Evolutionary conservation across 1,140 invertebrate genomes (phyloP), one percentile per base, ranked within the genome.

Genomic region (Campodea augens): DNA sequence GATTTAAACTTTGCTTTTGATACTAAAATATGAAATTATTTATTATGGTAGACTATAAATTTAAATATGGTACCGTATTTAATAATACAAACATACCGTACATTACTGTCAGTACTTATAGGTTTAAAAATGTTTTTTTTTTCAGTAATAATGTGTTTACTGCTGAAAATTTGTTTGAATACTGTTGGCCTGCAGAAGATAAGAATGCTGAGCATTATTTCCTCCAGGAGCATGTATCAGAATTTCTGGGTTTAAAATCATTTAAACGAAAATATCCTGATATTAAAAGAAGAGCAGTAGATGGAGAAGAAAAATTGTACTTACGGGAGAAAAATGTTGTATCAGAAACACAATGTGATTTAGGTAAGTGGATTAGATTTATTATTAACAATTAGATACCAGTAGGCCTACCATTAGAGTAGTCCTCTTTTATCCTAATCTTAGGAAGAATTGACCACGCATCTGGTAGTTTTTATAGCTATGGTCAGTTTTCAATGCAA

Each of bases 261-360:
- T 96, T 97, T 59, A 93, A 93, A 61, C 70, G 90, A 50, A 88
- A 90, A 60, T 95, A 96, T 66, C 89, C 90, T 32, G 86, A 91
- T 61, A 59, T 95, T 12, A 76, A 78, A 36, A 68, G 91, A 44
- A 67, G 90, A 42, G 67, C 77, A 38, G 78, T 93, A 19, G 84
- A 89, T 42, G 83, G 85, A 64, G 81, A 88, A 53, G 91, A 96
- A 63, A 72, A 83, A 48, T 81, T 86, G 58, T 93, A 78, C 67
- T 71, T 95, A 1, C 73, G 79, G 51, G 79, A 85, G 46, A 78
- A 77, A 59, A 79, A 78, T 36, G 67, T 91, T 39, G 89, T 92
- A 1, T 81, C 82, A 20, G 90, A 95, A 64, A 77, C 79, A 19
- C 81, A 93, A 64, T 92, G 87, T 66, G 87, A 93, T 65, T 68